Evolutionary conservation across 2,113 vertebrate genomes (phyloP), one percentile per base, ranked within the genome.

Genomic region (Sminthopsis crassicaudata): DNA sequence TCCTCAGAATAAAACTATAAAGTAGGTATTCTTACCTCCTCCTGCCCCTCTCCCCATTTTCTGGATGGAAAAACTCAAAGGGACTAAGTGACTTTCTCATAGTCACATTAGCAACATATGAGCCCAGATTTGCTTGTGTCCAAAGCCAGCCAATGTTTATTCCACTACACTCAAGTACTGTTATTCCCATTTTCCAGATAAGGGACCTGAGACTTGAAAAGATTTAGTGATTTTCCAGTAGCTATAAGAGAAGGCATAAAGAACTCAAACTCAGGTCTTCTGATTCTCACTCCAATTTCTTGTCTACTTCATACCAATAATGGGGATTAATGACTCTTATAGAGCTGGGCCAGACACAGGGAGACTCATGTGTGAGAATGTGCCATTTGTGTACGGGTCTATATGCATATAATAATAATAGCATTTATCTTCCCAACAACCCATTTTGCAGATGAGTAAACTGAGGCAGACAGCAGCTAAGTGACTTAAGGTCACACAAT

Each of bases 321-420:
- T 92, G 30, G 48, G 55, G 30, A 89, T 16, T 50, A 57, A 19
- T 76, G 11, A 26, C 0, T 91, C 42, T 88, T 30, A 46, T 67
- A 89, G 91, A 94, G 42, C 48, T 30, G n/a, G n/a, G 26, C 89
- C 27, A 54, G 16, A 90, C 19, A 51, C 26, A 67, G 1, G 90
- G 24, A 92, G 36, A 92, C 22, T 30, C 26, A 23, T 55, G 53
- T 95, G 51, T 96, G 22, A 67, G 27, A 24, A 93, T 84, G 67
- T 84, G 36, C 60, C 14, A n/a, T 36, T 19, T 76, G 16, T n/a
- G 60, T 67, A 5, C 19, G 23, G 14, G 30, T 16, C 1, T n/a
- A 76, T n/a, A 60, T 27, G 12, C 30, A 67, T 36, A 36, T 36
- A 67, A 27, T 57, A 11, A 42, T 23, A 42, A 84, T 8, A 84